A percentile compares a stretch with the other conserved stretches of the same genome.
Conservation (phyloP, 2,888 invertebrate species). For the Laothoe populi region DNA sequence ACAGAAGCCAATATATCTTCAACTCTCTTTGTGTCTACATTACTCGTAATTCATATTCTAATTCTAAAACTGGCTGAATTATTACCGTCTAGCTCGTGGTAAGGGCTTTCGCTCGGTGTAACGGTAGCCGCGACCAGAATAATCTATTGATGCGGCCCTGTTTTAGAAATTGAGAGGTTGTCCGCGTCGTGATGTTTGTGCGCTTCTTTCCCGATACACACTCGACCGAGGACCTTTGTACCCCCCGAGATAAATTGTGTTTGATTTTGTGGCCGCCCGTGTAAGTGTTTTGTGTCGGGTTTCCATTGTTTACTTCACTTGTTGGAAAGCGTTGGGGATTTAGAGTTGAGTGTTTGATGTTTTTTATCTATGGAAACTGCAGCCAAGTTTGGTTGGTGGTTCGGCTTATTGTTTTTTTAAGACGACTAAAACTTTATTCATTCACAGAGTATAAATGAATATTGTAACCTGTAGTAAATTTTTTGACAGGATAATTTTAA, state of each 20-base stretch:
- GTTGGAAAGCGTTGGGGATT: background rate
- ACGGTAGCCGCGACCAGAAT: conserved; percentile 76
- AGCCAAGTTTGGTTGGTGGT: background rate
- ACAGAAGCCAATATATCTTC: background rate
- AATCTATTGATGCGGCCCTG: conserved; percentile 76
- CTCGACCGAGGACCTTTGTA: conserved; percentile 46
- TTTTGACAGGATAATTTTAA: too few species aligned
- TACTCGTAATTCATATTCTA: conserved; percentile 9
- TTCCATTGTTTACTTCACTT: conserved; percentile 10
- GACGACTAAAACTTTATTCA: too few species aligned
- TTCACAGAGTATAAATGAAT: too few species aligned
- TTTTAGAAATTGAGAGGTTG: conserved; percentile 80
- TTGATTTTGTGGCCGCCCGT: conserved; percentile 40
- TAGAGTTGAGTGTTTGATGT: background rate
- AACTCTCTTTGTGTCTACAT: conserved; percentile 13
- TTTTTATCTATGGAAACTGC: background rate
- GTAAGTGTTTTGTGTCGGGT: conserved; percentile 29
- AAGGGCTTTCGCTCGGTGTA: conserved; percentile 58
- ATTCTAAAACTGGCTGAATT: conserved; percentile 22
- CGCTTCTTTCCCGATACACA: conserved; percentile 55
- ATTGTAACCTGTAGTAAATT: too few species aligned
- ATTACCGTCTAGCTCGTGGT: conserved; percentile 45
- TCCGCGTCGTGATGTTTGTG: conserved; percentile 66
- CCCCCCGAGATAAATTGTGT: conserved; percentile 30
- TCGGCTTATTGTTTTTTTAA: too few species aligned